Evolutionary conservation across 2,888 invertebrate genomes (phyloP), one percentile per base, ranked within the genome.

Genomic region (Saturnia japonica): DNA sequence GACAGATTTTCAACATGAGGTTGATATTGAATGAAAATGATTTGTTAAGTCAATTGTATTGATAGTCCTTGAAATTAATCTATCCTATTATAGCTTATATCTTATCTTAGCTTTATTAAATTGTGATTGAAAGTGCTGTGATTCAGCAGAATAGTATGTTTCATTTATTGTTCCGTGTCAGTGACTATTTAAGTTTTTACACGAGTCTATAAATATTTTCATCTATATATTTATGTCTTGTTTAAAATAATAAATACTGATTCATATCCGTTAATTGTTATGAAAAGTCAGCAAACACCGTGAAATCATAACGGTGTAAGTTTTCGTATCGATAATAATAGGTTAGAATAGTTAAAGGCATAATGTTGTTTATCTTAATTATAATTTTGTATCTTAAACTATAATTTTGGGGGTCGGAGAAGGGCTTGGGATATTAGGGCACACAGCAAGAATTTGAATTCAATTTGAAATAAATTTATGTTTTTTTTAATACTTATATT

Each of bases 111-210:
- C 14, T 60, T 60, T 14, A 60, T 60, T 60, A 28, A 28, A 28
- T 60, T 14, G 57, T 28, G 28, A 60, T 60, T 60, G 19, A 60
- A 60, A 60, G 14, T 25, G 14, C 14, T 60, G 12, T 64, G 64
- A 64, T 64, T 64, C 64, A 64, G 64, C 64, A n/a, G 9, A 40
- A 34, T 19, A 64, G n/a, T 40, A 64, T 64, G 64, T 64, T 64
- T 64, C 40, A 28, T 62, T 67, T 43, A 64, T 70, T 70, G 72
- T 73, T 74, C 70, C 73, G 72, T 73, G 73, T 76, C 76, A 76
- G 72, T 72, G 74, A 72, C 73, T 62, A 62, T 62, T 64, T 4
- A 34, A 40, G 62, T 62, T 62, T 62, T 64, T 34, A n/a, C n/a
- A 34, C 14, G 34, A 40, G 62, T 64, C 62, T 64, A 64, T 64